phyloP scores from a whole-genome alignment of 2,797 vertebrate genomes.

The Sebastes steindachneri region DNA sequence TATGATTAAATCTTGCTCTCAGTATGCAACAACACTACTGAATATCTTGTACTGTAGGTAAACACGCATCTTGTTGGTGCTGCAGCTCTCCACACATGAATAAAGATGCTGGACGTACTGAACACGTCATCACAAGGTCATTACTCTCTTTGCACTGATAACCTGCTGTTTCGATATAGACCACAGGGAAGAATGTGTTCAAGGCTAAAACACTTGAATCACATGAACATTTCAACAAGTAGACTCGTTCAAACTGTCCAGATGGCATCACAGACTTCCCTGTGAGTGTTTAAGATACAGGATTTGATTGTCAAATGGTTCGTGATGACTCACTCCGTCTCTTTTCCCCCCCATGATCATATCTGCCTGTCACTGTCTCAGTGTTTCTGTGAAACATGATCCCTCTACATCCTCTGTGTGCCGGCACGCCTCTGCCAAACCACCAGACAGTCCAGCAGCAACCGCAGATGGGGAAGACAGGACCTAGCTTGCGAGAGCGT shows the following conservation, averaged over 20 bases:
- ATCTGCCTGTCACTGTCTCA: constrained; percentile 50
- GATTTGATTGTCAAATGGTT: constrained; percentile 28
- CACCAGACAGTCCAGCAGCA: constrained; percentile 60
- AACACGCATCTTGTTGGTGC: constrained; percentile 11
- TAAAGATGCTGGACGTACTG: constrained; percentile 21
- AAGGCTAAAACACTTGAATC: constrained; percentile 27
- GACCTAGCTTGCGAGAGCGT: constrained; percentile 51
- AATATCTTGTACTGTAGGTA: neutral
- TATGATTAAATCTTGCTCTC: neutral
- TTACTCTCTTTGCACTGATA: constrained; percentile 30
- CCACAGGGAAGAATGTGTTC: constrained; percentile 9
- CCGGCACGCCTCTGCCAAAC: constrained; percentile 58
- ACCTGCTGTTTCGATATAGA: constrained; percentile 15
- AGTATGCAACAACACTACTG: neutral
- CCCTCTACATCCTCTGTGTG: constrained; percentile 27
- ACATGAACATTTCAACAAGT: constrained; percentile 28
- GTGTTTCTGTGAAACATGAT: constrained; percentile 64
- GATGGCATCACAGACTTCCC: constrained; percentile 57
- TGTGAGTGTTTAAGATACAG: constrained; percentile 46
- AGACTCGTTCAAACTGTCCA: constrained; percentile 44
- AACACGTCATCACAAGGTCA: constrained; percentile 33
- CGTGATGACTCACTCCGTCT: constrained; percentile 46
- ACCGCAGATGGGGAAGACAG: constrained; percentile 70
- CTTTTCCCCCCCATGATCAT: constrained; percentile 3
- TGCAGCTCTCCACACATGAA: constrained; percentile 32